Percentiles rank a stretch among this genome's conserved stretches.
Evolutionary conservation across 1,140 invertebrate species (phyloP).

Genomic region (Drosophila bocki): DNA sequence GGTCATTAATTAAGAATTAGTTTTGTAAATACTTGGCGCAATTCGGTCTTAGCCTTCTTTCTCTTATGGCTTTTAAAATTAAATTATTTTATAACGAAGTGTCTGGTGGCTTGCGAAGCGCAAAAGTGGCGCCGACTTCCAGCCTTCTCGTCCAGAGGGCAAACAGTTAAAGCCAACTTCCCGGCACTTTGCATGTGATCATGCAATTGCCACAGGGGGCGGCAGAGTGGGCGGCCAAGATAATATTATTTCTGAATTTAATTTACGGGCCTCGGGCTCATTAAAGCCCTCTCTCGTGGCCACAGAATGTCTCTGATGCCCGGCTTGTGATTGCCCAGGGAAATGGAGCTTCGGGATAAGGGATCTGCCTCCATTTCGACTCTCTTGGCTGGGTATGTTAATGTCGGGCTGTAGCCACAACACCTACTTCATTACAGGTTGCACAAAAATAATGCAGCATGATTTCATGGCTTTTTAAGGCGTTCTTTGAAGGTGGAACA

Average conservation of each 20-base stretch:
- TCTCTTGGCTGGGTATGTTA: slow-evolving; percentile 51
- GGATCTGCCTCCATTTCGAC: slow-evolving; percentile 20
- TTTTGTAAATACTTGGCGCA: slow-evolving; percentile 75
- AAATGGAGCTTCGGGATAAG: slow-evolving; percentile 12
- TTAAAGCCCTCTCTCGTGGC: slow-evolving; percentile 38
- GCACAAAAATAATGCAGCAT: slow-evolving; percentile 54
- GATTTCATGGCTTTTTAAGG: slow-evolving; percentile 46
- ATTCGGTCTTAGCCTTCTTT: slow-evolving; percentile 14
- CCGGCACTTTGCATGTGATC: slow-evolving; percentile 74
- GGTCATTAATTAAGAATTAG: slow-evolving; percentile 75
- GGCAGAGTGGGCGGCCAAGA: slow-evolving; percentile 11
- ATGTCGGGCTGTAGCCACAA: slow-evolving; percentile 40
- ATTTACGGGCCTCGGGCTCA: slow-evolving; percentile 67
- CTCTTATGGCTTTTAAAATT: slow-evolving; percentile 37
- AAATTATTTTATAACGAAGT: slow-evolving; percentile 84
- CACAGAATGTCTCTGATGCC: slow-evolving; percentile 61
- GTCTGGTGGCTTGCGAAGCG: slow-evolving; percentile 75
- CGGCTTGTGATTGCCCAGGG: slow-evolving; percentile 57
- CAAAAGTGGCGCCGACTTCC: slow-evolving; percentile 67
- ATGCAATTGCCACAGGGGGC: slow-evolving; percentile 51
- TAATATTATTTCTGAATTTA: slow-evolving; percentile 75
- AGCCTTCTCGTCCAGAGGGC: slow-evolving; percentile 25
- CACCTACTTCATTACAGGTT: slow-evolving; percentile 72
- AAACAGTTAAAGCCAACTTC: slow-evolving; percentile 34
- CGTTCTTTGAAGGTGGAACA: slow-evolving; percentile 39